Conservation (phyloP, 2,113 vertebrate species). For the Pituophis catenifer region DNA sequence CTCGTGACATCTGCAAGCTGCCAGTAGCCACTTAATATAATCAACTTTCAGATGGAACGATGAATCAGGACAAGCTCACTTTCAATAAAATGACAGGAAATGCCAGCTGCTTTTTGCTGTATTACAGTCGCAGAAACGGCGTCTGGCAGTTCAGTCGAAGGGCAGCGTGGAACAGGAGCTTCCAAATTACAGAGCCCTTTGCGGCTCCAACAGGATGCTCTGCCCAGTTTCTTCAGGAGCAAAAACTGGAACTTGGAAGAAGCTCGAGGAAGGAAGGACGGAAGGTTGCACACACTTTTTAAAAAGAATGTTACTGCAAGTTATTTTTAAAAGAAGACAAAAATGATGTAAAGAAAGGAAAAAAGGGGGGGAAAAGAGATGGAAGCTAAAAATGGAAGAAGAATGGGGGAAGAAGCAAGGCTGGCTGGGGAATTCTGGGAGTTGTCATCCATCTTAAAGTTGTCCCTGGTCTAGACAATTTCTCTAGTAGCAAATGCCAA, state of each 20-base stretch:
- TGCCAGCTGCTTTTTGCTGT: conserved; percentile 2
- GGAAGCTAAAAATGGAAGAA: background rate
- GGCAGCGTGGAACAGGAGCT: background rate
- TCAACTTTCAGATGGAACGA: background rate
- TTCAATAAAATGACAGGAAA: background rate
- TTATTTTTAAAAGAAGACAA: background rate
- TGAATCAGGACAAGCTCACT: background rate
- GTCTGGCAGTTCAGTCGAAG: background rate
- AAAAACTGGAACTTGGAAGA: background rate
- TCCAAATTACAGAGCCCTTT: background rate
- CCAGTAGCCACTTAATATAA: background rate
- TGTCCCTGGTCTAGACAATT: background rate
- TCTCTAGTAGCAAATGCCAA: background rate
- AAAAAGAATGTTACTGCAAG: background rate
- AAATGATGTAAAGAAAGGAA: background rate
- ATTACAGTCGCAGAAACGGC: background rate
- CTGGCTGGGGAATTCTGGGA: background rate
- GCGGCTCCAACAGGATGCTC: background rate
- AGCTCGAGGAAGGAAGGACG: background rate
- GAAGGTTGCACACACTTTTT: background rate
- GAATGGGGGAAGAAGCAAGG: background rate
- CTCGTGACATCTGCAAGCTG: background rate
- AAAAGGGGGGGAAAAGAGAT: background rate
- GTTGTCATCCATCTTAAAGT: background rate
- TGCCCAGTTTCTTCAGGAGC: background rate